A percentile compares a stretch with the other conserved stretches of the same genome.
These are phyloP conservation scores for Microplitis demolitor DNA, from an alignment of 1,140 invertebrate genomes.

Conservation along the genomic window DNA sequence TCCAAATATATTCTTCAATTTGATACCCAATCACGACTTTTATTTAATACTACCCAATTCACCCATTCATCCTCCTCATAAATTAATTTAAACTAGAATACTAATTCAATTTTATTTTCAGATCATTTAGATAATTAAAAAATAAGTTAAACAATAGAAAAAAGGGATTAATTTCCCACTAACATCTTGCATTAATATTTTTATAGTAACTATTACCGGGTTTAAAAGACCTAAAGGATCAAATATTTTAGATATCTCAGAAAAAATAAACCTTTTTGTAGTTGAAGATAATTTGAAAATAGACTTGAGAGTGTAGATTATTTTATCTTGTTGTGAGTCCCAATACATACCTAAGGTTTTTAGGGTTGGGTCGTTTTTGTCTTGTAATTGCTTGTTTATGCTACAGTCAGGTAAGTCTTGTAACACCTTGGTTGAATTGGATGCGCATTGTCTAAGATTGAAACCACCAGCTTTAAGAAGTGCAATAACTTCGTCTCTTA, in stretches of 20 bases:
- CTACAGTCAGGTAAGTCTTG: neutral
- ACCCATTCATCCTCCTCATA: too few relatives aligned
- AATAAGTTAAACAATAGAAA: too few relatives aligned
- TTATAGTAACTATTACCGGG: constrained; percentile 47
- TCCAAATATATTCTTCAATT: too few relatives aligned
- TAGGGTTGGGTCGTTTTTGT: neutral
- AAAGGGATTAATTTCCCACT: too few relatives aligned
- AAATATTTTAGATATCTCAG: constrained; percentile 42
- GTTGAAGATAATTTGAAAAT: constrained; percentile 13
- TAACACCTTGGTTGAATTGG: constrained; percentile 33
- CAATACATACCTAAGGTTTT: constrained; percentile 27
- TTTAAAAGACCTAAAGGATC: constrained; percentile 45
- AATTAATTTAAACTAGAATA: too few relatives aligned
- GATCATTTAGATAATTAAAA: too few relatives aligned
- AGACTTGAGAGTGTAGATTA: constrained; percentile 6
- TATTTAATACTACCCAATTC: too few relatives aligned
- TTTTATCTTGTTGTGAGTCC: constrained; percentile 35
- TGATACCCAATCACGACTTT: too few relatives aligned
- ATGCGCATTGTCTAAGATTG: constrained; percentile 45
- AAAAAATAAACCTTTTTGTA: constrained; percentile 40
- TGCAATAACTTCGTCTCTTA: constrained; percentile 36
- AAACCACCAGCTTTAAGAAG: constrained; percentile 39
- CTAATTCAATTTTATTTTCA: too few relatives aligned
- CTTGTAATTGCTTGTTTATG: neutral
- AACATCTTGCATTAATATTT: constrained; percentile 50